Evolutionary conservation across 2,888 invertebrate species (phyloP).

Genomic region (Eupithecia subfuscata): DNA sequence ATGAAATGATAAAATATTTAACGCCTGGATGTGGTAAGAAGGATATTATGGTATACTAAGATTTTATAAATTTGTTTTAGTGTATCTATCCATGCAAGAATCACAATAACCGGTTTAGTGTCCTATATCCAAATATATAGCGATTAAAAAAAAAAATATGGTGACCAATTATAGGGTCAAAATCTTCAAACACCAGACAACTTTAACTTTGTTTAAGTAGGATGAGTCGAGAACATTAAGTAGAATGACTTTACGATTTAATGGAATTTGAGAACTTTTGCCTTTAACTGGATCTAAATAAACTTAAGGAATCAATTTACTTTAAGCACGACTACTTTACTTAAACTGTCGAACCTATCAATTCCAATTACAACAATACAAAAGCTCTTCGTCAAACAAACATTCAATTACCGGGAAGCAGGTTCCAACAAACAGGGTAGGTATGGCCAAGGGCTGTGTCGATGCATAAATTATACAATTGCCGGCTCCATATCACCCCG

Average conservation of each 20-base stretch:
- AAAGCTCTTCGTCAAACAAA: conserved; percentile 26
- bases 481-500: conserved; percentile 64
- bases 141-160: too few relatives aligned
- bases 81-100: too few relatives aligned
- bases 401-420: conserved; percentile 41
- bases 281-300: too few relatives aligned
- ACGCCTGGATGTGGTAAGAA: background rate
- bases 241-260: background rate
- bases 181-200: too few relatives aligned
- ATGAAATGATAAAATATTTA: background rate
- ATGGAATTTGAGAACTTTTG: background rate
- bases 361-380: conserved; percentile 8
- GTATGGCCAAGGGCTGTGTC: conserved; percentile 56
- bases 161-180: too few relatives aligned
- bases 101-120: too few relatives aligned
- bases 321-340: background rate
- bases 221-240: background rate
- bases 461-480: conserved; percentile 75
- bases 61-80: too few relatives aligned
- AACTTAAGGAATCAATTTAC: too few relatives aligned
- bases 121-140: too few relatives aligned
- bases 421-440: conserved; percentile 33
- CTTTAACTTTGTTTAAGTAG: background rate
- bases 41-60: too few relatives aligned
- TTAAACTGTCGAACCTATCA: background rate